Base-by-base conservation (phyloP, 2,888 invertebrate species). In the Yponomeuta malinellus region DNA sequence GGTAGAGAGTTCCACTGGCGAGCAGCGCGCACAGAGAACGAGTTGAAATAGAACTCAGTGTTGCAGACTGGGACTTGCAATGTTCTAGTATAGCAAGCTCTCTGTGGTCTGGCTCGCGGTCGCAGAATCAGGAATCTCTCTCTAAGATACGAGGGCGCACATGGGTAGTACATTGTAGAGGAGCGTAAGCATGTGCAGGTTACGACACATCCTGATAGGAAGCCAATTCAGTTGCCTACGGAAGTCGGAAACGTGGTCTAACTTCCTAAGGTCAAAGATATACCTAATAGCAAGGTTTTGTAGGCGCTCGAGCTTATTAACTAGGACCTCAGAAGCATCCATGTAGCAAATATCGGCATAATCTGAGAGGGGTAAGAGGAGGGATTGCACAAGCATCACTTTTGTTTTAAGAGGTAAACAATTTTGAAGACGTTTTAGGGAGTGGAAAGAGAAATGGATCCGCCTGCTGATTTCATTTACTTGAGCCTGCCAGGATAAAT, bases 301-400 rank as follows among this genome's bases (percentile, higher is more conserved):
- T 2, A 72, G 69, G 10, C 69, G 69, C 52, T 71, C 71, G n/a
- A 69, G 71, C 37, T 70, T 72, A 48, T 72, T 68, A 1, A 70
- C 48, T 48, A 63, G 69, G 12, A 64, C 72, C 59, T 72, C 70
- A 3, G 68, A 70, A 10, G 31, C 63, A 31, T 70, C 67, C 4
- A 66, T 23, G 33, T 67, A 72, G 63, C 67, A 63, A 2, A 65
- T 12, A 12, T 70, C 70, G 23, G 70, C 72, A 29, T 72, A 72
- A 63, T 72, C 72, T 8, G 68, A 9, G 1, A 72, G 33, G 8
- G 72, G 72, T 12, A 67, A 67, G n/a, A 72, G 48, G 2, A 72
- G 63, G n/a, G 64, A 37, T 33, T 71, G 71, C 1, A 52, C 48
- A 29, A 71, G 65, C 23, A 48, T 31, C 10, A 71, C 29, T 31